Evolutionary conservation across 1,140 invertebrate species (phyloP), one percentile per base, ranked within the genome.

Genomic region (Bombus confusus): DNA sequence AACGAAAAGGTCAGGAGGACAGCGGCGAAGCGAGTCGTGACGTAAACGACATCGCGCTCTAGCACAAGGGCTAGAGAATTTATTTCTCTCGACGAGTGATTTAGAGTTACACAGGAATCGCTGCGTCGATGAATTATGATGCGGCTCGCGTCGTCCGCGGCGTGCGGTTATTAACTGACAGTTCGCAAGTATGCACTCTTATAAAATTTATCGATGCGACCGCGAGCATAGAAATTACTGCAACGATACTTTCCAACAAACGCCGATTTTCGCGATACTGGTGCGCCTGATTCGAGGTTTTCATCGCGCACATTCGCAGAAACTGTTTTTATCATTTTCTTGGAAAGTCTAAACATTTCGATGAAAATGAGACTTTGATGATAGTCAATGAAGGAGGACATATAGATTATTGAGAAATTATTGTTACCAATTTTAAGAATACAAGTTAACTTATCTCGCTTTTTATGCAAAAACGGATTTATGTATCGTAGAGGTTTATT

Each of bases 1-100:
- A 86, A 88, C 74, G 66, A 66, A 79, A 78, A 88, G 87, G 78
- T 86, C 76, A 83, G 15, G 41, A 52, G 77, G 69, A 39, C 77
- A 75, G 69, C 31, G 28, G 41, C n/a, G 72, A 47, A 68, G 37
- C 6, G 52, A 43, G n/a, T 8, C 13, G 73, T 88, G 78, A 82
- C 83, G 62, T 68, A 78, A 80, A 79, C 69, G 64, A 43, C 37
- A 39, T 66, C 6, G 28, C 34, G n/a, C 25, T n/a, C 12, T 28
- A 25, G 75, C n/a, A 52, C 47, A 57, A 85, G 68, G 71, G 52
- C 3, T 28, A 15, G 18, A 31, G 25, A 75, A 84, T 84, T 84
- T 84, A 84, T 79, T 84, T 57, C 75, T 31, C 74, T 52, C 64
- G 82, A 15, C 76, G 57, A 85, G 37, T 85, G 77, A 85, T 80